Conservation (phyloP, 1,140 invertebrate species). For the Drosophila bocki region DNA sequence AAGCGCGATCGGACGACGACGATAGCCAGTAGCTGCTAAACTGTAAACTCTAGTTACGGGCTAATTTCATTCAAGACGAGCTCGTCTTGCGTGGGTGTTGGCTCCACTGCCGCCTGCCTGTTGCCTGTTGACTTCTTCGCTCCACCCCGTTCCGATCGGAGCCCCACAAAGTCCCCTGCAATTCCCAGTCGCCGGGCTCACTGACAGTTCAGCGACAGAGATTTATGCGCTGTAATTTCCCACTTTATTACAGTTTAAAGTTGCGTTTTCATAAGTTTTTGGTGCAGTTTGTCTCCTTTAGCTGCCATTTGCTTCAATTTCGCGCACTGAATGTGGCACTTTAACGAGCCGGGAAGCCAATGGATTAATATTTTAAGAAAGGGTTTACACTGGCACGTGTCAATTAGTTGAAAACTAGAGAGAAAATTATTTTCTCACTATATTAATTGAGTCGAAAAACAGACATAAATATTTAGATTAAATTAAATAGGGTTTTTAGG, state of each 20-base stretch:
- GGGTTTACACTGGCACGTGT: background rate
- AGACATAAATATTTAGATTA: no score
- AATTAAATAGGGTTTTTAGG: no score
- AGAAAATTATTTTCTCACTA: background rate
- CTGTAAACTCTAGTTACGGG: conserved; percentile 68
- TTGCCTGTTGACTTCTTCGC: conserved; percentile 22
- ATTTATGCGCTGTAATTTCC: conserved; percentile 82
- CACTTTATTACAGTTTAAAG: conserved; percentile 83
- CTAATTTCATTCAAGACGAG: conserved; percentile 70
- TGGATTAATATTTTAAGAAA: conserved; percentile 8
- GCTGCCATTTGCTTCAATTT: conserved; percentile 69
- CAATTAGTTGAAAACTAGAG: background rate
- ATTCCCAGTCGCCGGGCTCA: conserved; percentile 21
- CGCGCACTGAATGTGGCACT: conserved; percentile 45
- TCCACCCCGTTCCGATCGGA: background rate
- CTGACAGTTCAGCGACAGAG: conserved; percentile 77
- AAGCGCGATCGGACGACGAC: conserved; percentile 16
- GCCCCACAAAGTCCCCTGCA: conserved; percentile 10
- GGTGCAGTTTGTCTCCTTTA: conserved; percentile 59
- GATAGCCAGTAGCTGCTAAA: conserved; percentile 68
- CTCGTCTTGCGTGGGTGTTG: conserved; percentile 68
- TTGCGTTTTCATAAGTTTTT: conserved; percentile 80
- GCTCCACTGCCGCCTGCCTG: conserved; percentile 37
- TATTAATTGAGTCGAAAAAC: no score
- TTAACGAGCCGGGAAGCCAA: conserved; percentile 13